Evolutionary conservation across 30 jellyfish, hydroid and myxozoan genomes (phyloP).

Genomic region (Hydractinia symbiolongicarpus): DNA sequence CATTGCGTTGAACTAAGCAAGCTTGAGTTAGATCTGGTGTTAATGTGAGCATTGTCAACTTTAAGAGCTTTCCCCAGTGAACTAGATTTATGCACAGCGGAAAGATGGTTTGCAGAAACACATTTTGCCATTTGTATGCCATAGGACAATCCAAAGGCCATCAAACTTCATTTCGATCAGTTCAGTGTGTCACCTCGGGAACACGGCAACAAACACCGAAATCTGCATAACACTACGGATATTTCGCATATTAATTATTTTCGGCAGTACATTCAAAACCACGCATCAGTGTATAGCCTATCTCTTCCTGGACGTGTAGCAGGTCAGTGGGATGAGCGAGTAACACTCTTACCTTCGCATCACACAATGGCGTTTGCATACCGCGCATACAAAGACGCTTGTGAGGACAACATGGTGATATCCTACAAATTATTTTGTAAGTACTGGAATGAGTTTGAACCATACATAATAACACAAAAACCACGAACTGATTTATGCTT

Average conservation of each 20-base stretch:
- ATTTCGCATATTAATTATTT: not conserved
- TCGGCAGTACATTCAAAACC: not conserved
- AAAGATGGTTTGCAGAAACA: not conserved
- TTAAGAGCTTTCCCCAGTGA: not conserved
- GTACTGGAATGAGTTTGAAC: not conserved
- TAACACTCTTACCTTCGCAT: not conserved
- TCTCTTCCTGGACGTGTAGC: not conserved
- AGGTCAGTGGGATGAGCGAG: not conserved
- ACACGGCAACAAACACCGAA: not conserved
- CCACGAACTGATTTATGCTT: not conserved
- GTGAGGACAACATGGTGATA: not conserved
- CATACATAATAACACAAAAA: not conserved
- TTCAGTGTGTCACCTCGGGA: not conserved
- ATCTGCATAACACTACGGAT: not conserved
- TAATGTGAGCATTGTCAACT: too few species aligned
- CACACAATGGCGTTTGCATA: not conserved
- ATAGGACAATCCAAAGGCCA: not conserved
- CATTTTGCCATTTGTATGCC: slow-evolving; percentile 2
- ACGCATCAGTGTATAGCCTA: not conserved
- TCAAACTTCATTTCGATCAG: not conserved
- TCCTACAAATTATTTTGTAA: not conserved
- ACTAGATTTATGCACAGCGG: not conserved
- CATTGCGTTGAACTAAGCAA: too few species aligned
- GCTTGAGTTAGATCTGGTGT: too few species aligned
- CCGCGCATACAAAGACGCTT: not conserved